phyloP scores from a whole-genome alignment of 2,113 vertebrate species.

The Xyrauchen texanus region DNA sequence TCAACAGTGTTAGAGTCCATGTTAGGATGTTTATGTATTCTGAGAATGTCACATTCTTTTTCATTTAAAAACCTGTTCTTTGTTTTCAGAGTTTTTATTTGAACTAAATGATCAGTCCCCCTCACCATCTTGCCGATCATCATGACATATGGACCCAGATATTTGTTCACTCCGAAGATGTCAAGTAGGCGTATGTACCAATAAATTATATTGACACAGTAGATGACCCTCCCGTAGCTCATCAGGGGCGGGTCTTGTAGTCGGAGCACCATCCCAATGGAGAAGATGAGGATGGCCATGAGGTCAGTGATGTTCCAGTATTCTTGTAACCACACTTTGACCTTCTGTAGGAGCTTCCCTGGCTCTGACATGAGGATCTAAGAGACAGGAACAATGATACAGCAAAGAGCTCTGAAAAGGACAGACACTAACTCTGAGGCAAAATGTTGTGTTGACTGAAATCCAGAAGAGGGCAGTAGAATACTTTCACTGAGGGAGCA shows the following conservation, averaged over 20 bases:
- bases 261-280: conserved; percentile 93
- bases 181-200: conserved; percentile 98
- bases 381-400: conserved; percentile 31
- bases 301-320: conserved; percentile 99
- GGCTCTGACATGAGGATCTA: conserved; percentile 99
- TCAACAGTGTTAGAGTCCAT: background rate
- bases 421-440: background rate
- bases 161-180: conserved; percentile 99
- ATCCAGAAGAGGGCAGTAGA: conserved; percentile 66
- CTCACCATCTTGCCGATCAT: conserved; percentile 99
- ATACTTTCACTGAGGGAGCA: too few relatives aligned
- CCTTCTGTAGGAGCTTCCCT: conserved; percentile 94
- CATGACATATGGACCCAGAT: conserved; percentile 98
- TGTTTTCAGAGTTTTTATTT: too few relatives aligned
- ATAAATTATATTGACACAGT: conserved; percentile 98
- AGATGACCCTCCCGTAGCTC: conserved; percentile 95
- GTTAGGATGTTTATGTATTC: background rate
- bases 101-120: conserved; percentile 32
- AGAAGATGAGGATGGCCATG: conserved; percentile 97
- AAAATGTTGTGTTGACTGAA: background rate
- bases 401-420: background rate
- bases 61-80: background rate
- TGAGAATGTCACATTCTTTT: background rate
- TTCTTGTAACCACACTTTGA: conserved; percentile 98
- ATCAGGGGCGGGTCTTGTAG: conserved; percentile 94